A percentile compares a stretch with the other conserved stretches of the same genome.
Evolutionary conservation across 2,888 invertebrate species (phyloP).

Genomic region (Mechanitis messenoides): DNA sequence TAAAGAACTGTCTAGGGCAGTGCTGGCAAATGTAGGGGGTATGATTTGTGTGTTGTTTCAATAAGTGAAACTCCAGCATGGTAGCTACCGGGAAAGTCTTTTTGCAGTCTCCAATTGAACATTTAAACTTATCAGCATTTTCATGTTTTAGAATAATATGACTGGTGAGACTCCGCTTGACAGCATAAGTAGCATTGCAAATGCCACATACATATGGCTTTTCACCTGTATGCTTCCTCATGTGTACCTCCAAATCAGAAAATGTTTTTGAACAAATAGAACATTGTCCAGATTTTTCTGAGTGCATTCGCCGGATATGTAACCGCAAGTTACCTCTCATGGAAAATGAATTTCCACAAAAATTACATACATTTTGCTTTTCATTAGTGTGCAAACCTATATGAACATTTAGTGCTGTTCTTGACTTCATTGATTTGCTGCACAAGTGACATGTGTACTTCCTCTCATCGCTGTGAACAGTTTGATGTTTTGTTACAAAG

Average conservation of each 20-base stretch:
- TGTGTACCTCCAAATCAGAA: constrained; percentile 73
- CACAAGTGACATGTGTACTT: constrained; percentile 75
- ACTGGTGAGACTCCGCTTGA: constrained; percentile 55
- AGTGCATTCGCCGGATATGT: constrained; percentile 74
- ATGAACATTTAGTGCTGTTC: constrained; percentile 69
- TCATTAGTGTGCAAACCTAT: constrained; percentile 59
- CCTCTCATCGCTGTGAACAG: constrained; percentile 67
- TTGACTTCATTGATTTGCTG: constrained; percentile 69
- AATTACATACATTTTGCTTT: constrained; percentile 61
- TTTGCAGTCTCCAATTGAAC: constrained; percentile 59
- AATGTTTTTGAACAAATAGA: constrained; percentile 71
- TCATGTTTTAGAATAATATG: constrained; percentile 66
- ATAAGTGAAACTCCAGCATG: constrained; percentile 66
- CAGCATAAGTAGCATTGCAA: constrained; percentile 54
- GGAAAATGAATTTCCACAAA: constrained; percentile 69
- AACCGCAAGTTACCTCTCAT: constrained; percentile 74
- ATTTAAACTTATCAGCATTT: constrained; percentile 60
- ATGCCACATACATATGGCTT: constrained; percentile 59
- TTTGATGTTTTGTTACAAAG: constrained; percentile 54
- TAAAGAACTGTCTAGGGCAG: constrained; percentile 63
- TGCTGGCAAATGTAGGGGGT: constrained; percentile 64
- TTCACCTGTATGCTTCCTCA: constrained; percentile 77
- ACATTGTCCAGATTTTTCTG: constrained; percentile 75
- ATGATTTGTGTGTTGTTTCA: constrained; percentile 65
- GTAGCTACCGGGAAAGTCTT: constrained; percentile 60